These are phyloP conservation scores for Torymus tubicola DNA, from an alignment of 2,888 invertebrate species.

Conservation along the genomic window DNA sequence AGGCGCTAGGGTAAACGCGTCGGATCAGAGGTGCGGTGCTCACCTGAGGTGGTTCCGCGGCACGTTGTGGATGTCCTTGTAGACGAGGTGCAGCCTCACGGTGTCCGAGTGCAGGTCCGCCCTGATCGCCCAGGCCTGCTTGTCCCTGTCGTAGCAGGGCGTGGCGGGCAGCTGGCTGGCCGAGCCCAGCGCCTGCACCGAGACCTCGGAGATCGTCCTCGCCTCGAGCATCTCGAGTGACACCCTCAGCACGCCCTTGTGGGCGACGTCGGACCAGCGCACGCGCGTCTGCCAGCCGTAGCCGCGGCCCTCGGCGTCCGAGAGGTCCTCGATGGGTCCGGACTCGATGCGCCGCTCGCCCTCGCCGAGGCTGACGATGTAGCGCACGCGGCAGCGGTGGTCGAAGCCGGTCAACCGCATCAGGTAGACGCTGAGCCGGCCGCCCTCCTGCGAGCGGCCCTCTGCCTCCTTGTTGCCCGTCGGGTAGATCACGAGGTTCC, in stretches of 20 bases:
- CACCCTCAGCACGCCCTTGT: slow-evolving; percentile 82
- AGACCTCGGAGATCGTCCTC: slow-evolving; percentile 82
- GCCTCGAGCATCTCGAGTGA: slow-evolving; percentile 87
- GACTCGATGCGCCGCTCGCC: slow-evolving; percentile 83
- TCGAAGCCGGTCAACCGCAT: slow-evolving; percentile 89
- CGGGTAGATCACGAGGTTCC: slow-evolving; percentile 84
- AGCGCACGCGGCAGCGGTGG: slow-evolving; percentile 86
- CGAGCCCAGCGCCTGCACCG: slow-evolving; percentile 77
- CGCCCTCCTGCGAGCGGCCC: slow-evolving; percentile 35
- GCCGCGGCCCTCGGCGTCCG: slow-evolving; percentile 84
- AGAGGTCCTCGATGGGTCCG: slow-evolving; percentile 84
- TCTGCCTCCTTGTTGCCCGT: slow-evolving; percentile 79
- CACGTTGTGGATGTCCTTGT: slow-evolving; percentile 87
- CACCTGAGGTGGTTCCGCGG: slow-evolving; percentile 85
- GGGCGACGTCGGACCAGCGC: slow-evolving; percentile 79
- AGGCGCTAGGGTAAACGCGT: too few relatives aligned
- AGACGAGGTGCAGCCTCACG: slow-evolving; percentile 85
- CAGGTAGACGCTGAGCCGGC: slow-evolving; percentile 79
- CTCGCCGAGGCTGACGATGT: slow-evolving; percentile 84
- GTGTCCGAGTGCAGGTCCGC: slow-evolving; percentile 87
- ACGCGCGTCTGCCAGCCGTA: slow-evolving; percentile 84
- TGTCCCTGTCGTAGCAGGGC: slow-evolving; percentile 88
- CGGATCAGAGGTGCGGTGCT: background rate
- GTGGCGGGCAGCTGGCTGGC: slow-evolving; percentile 79
- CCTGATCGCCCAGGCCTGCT: slow-evolving; percentile 87